A percentile compares a stretch with the other conserved stretches of the same genome.
These are phyloP conservation scores for Nephrotoma guestfalica DNA, from an alignment of 2,888 invertebrate genomes.

Conservation along the genomic window DNA sequence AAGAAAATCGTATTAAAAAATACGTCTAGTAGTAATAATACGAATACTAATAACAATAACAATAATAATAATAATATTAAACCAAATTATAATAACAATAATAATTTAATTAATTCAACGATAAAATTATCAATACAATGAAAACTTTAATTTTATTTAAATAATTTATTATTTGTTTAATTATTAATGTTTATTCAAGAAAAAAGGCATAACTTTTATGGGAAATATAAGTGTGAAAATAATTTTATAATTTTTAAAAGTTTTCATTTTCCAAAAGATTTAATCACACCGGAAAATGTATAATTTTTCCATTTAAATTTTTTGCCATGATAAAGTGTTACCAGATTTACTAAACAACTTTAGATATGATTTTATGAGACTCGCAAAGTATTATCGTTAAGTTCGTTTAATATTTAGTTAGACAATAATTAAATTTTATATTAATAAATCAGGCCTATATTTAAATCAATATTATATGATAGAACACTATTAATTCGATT, in stretches of 20 bases:
- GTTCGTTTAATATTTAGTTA: not conserved
- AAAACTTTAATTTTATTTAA: not conserved
- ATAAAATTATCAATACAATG: constrained; percentile 1
- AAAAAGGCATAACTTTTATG: not conserved
- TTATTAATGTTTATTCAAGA: not conserved
- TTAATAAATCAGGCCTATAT: not conserved
- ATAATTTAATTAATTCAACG: constrained; percentile 1
- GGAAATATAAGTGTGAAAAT: not conserved
- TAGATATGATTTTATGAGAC: not conserved
- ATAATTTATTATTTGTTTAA: not conserved
- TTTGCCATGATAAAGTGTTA: not conserved
- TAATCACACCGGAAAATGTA: not conserved
- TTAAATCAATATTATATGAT: not conserved
- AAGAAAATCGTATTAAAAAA: constrained; percentile 10
- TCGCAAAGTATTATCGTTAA: not conserved
- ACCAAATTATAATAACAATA: not conserved
- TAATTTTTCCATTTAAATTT: not conserved
- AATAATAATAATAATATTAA: not conserved
- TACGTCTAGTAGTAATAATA: not conserved
- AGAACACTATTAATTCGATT: not conserved
- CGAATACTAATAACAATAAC: not conserved
- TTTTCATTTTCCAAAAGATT: not conserved
- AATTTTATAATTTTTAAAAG: not conserved
- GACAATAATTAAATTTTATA: not conserved
- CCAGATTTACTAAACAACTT: not conserved